Evolutionary conservation across 1,140 invertebrate species (phyloP).

Genomic region (Pantala flavescens): DNA sequence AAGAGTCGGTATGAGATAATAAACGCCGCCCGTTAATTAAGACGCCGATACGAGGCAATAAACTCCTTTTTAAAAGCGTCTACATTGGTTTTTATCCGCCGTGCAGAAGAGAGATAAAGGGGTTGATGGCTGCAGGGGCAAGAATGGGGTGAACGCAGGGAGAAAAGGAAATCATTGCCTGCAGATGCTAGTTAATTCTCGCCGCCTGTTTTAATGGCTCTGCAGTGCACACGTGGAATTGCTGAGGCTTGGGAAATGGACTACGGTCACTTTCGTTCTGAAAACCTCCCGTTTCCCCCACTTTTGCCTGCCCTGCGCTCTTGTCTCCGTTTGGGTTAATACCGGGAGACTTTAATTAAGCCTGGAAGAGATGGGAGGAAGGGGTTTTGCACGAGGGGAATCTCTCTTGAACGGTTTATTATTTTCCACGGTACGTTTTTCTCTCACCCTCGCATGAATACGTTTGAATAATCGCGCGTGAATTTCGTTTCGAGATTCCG

Average conservation of each 20-base stretch:
- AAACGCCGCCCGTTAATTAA: background rate
- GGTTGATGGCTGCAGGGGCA: background rate
- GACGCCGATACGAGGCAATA: background rate
- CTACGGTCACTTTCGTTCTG: background rate
- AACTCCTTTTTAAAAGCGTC: background rate
- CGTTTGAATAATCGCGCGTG: no score
- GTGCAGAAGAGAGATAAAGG: no score
- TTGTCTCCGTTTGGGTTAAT: background rate
- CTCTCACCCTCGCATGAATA: no score
- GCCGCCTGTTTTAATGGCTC: background rate
- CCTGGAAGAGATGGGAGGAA: no score
- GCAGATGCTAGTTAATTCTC: background rate
- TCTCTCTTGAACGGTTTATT: no score
- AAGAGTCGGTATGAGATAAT: background rate
- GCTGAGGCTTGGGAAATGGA: background rate
- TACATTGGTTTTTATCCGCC: background rate
- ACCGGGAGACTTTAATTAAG: no score
- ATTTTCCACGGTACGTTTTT: no score
- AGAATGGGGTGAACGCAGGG: background rate
- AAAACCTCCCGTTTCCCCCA: background rate
- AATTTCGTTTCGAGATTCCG: no score
- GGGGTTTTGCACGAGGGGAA: no score
- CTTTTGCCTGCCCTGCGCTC: background rate
- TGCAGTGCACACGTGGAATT: background rate
- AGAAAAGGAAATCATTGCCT: conserved; percentile 2